A percentile compares a stretch with the other conserved stretches of the same genome.
Conservation (phyloP, 2,888 invertebrate species). For the Aethes cnicana region DNA sequence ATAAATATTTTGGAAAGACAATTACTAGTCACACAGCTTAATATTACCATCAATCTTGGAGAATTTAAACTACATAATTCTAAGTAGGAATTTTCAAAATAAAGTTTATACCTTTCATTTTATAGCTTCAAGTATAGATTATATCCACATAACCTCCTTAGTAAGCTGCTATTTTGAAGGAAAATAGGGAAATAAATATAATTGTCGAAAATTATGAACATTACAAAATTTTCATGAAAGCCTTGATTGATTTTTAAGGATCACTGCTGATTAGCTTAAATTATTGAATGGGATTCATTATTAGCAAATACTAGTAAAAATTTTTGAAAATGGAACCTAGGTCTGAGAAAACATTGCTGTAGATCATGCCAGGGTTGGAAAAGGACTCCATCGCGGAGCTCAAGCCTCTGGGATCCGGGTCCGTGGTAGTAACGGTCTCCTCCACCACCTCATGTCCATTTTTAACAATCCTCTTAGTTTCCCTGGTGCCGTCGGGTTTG, state of each 20-base stretch:
- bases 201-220: too few species aligned
- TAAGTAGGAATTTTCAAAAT: background rate
- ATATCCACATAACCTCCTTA: too few species aligned
- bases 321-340: slow-evolving; percentile 63
- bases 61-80: background rate
- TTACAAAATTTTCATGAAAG: too few species aligned
- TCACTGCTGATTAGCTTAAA: slow-evolving; percentile 1
- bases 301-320: slow-evolving; percentile 49
- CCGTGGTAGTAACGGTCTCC: slow-evolving; percentile 56
- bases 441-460: slow-evolving; percentile 69
- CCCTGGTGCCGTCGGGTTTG: slow-evolving; percentile 69
- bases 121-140: too few species aligned
- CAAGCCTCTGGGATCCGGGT: slow-evolving; percentile 43
- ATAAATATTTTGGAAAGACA: background rate
- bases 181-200: too few species aligned
- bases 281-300: slow-evolving; percentile 17
- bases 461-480: slow-evolving; percentile 69
- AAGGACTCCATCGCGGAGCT: slow-evolving; percentile 51
- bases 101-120: too few species aligned
- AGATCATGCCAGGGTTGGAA: slow-evolving; percentile 48
- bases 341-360: slow-evolving; percentile 47
- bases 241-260: too few species aligned
- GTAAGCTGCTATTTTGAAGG: too few species aligned
- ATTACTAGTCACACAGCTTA: too few species aligned
- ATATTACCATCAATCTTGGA: too few species aligned